A percentile compares a stretch with the other conserved stretches of the same genome.
phyloP scores from a whole-genome alignment of 2,113 vertebrate species.

The Brachypteracias leptosomus region DNA sequence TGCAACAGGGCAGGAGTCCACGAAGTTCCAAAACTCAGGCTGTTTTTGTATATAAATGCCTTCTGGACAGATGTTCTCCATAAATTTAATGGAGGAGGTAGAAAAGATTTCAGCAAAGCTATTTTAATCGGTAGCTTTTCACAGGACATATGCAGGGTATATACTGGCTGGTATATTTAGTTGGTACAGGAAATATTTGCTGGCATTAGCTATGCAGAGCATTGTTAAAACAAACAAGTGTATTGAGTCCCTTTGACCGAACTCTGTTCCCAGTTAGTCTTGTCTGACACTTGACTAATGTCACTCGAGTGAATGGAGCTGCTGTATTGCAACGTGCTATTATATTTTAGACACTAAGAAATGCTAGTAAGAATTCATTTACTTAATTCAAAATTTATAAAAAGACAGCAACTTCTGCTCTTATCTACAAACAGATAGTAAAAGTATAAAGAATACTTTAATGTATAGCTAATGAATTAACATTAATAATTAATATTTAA shows the following conservation, averaged over 20 bases:
- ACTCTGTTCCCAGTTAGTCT: background rate
- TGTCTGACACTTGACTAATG: background rate
- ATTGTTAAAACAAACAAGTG: background rate
- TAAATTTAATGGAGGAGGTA: background rate
- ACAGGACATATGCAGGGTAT: background rate
- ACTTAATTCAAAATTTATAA: background rate
- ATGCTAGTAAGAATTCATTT: background rate
- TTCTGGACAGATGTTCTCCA: background rate
- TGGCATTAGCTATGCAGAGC: background rate
- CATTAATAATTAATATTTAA: constrained; percentile 5
- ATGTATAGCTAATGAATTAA: background rate
- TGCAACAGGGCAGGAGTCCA: background rate
- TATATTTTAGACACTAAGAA: background rate
- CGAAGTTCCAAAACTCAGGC: background rate
- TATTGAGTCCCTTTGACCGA: background rate
- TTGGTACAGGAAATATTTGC: background rate
- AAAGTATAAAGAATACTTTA: background rate
- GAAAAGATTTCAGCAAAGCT: background rate
- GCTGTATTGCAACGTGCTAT: background rate
- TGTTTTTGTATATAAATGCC: background rate
- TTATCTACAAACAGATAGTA: background rate
- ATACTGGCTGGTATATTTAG: background rate
- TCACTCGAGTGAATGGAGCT: background rate
- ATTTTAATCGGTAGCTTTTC: background rate
- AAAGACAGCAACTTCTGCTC: background rate